phyloP scores from a whole-genome alignment of 1,140 invertebrate species.

The Penaeus japonicus region DNA sequence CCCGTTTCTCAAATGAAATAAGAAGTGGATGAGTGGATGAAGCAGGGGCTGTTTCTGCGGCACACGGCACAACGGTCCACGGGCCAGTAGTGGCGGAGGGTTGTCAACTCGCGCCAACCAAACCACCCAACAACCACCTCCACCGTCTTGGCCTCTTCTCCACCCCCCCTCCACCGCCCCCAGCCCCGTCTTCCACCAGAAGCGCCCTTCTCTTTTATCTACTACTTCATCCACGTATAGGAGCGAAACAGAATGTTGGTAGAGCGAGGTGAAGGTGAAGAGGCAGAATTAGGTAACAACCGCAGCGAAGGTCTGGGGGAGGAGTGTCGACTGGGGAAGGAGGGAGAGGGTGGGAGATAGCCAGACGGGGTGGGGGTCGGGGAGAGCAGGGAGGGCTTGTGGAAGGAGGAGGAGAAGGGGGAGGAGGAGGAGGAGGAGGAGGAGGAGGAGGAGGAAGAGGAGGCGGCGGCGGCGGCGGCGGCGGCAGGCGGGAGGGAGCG shows the following conservation, averaged over 20 bases:
- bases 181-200: too few relatives aligned
- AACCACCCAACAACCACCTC: background rate
- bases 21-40: background rate
- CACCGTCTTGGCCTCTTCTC: background rate
- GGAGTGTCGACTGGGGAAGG: slow-evolving; percentile 18
- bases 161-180: too few relatives aligned
- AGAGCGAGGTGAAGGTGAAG: background rate
- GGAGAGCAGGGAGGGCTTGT: slow-evolving; percentile 4
- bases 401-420: background rate
- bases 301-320: slow-evolving; percentile 1
- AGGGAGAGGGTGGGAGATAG: slow-evolving; percentile 22
- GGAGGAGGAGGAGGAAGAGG: background rate
- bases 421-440: too few relatives aligned
- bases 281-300: background rate
- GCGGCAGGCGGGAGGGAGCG: slow-evolving; percentile 14
- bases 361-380: slow-evolving; percentile 17
- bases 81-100: background rate
- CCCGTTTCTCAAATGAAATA: too few relatives aligned
- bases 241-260: too few relatives aligned
- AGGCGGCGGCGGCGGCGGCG: background rate
- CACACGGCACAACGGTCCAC: slow-evolving; percentile 35
- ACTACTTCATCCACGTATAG: too few relatives aligned
- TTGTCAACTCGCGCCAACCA: slow-evolving; percentile 28
- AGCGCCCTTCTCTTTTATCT: too few relatives aligned
- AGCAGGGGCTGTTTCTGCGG: slow-evolving; percentile 22